phyloP scores from a whole-genome alignment of 1,140 invertebrate genomes.

The Camponotus floridanus region DNA sequence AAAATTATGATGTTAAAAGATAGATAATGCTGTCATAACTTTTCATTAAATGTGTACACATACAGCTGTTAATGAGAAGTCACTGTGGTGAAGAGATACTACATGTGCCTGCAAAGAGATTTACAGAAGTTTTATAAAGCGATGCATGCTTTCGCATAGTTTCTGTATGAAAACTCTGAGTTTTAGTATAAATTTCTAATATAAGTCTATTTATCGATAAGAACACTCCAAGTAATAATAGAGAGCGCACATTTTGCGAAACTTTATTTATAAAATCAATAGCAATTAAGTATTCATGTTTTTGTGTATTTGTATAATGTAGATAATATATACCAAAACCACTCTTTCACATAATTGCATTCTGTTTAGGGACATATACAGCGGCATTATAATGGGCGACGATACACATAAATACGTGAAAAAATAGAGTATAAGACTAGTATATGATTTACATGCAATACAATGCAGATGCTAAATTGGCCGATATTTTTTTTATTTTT shows the following conservation, averaged over 20 bases:
- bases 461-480: background rate
- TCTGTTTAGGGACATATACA: background rate
- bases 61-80: background rate
- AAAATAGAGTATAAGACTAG: slow-evolving; percentile 22
- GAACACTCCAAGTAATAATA: background rate
- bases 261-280: slow-evolving; percentile 23
- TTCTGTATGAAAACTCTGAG: slow-evolving; percentile 18
- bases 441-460: background rate
- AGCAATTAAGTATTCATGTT: slow-evolving; percentile 3
- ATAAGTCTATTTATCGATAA: slow-evolving; percentile 20
- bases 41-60: slow-evolving; percentile 17
- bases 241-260: background rate
- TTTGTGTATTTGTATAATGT: slow-evolving; percentile 17
- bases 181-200: slow-evolving; percentile 2
- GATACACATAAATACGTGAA: too few relatives aligned
- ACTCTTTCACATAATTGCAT: background rate
- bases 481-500: background rate
- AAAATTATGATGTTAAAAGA: slow-evolving; percentile 18
- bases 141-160: slow-evolving; percentile 6
- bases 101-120: background rate
- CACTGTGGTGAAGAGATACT: background rate
- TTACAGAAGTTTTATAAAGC: slow-evolving; percentile 2
- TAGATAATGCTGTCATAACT: background rate
- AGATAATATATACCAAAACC: background rate
- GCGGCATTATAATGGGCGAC: too few relatives aligned